phyloP scores from a whole-genome alignment of 2,797 vertebrate genomes.

The Myripristis jacobus region DNA sequence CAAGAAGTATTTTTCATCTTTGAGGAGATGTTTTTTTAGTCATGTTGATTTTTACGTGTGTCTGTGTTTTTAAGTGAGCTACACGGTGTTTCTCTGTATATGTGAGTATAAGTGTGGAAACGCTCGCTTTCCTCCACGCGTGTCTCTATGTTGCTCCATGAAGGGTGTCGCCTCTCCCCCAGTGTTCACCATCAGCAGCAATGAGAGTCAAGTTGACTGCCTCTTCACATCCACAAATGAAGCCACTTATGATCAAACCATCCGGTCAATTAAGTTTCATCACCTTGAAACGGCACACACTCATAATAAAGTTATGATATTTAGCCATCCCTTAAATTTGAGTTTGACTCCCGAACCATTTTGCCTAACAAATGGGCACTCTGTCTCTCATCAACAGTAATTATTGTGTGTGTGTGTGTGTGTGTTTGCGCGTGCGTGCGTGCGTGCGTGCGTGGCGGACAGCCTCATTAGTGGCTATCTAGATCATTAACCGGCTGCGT shows the following conservation, averaged over 20 bases:
- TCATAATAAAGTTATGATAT: constrained; percentile 49
- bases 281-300: constrained; percentile 28
- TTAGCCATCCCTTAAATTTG: constrained; percentile 56
- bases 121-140: too few relatives aligned
- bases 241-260: constrained; percentile 38
- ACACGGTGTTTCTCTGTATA: too few relatives aligned
- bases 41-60: too few relatives aligned
- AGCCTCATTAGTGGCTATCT: constrained; percentile 69
- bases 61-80: neutral
- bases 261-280: constrained; percentile 46
- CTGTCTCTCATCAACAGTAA: constrained; percentile 57
- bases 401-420: constrained; percentile 36
- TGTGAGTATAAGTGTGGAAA: too few relatives aligned
- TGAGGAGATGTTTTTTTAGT: too few relatives aligned
- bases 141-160: neutral
- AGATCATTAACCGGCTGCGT: constrained; percentile 68
- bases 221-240: constrained; percentile 6
- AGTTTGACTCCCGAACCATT: constrained; percentile 41
- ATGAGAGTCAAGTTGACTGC: neutral
- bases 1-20: too few relatives aligned
- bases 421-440: constrained; percentile 1
- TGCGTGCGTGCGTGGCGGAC: constrained; percentile 37
- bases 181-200: neutral
- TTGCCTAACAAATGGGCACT: constrained; percentile 54
- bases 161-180: neutral